phyloP scores from a whole-genome alignment of 2,888 invertebrate species.

The Leucophora obtusa region DNA sequence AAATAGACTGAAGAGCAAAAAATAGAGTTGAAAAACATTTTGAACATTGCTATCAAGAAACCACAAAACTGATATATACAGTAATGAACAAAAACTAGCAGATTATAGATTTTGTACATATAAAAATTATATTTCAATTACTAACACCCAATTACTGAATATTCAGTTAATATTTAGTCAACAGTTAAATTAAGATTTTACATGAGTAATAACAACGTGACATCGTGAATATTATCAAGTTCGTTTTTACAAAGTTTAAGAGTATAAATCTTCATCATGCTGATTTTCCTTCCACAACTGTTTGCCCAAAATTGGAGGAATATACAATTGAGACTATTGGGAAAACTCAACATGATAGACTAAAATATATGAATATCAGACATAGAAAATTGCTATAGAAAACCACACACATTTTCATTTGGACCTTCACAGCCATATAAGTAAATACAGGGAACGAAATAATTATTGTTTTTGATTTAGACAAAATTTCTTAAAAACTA shows the following conservation, averaged over 20 bases:
- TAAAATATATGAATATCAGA: background rate
- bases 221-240: no score
- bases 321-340: constrained; percentile 11
- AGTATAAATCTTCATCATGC: no score
- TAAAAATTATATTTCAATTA: no score
- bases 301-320: constrained; percentile 2
- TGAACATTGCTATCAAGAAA: constrained; percentile 19
- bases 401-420: background rate
- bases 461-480: background rate
- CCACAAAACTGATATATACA: constrained; percentile 25
- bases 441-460: background rate
- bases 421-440: background rate
- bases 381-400: background rate
- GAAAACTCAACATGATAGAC: background rate
- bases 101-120: no score
- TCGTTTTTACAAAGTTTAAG: no score
- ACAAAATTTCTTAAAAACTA: no score
- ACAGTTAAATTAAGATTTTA: no score
- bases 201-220: no score
- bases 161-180: no score
- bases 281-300: background rate
- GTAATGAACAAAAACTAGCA: background rate
- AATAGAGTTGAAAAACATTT: constrained; percentile 9
- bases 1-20: constrained; percentile 1
- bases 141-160: no score